Evolutionary conservation across 2,113 vertebrate species (phyloP), one percentile per base, ranked within the genome.

Genomic region (Psittacus erithacus): DNA sequence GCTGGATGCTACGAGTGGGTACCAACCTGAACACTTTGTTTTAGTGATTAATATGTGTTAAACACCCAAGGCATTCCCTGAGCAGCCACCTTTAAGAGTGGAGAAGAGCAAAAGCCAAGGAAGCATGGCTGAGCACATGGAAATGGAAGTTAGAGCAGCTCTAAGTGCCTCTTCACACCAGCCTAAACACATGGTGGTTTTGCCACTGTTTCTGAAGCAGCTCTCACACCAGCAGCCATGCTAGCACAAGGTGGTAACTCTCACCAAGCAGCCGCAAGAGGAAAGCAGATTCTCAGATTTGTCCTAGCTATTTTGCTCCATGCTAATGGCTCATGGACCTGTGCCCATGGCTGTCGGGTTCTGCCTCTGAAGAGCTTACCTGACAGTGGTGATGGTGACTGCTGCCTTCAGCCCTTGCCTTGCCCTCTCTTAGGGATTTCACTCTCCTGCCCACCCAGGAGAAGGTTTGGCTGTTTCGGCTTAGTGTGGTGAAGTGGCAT

Each of bases 381-480:
- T 22, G 19, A 17, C 44, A 31, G 15, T 0, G 0, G 38, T 0
- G 0, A 23, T 5, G 41, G 20, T 15, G 24, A 9, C n/a, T 19
- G 38, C 41, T 60, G 33, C 62, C 55, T 84, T 55, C 4, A 2
- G 29, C 53, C 69, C 53, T 20, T 7, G 17, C 28, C 44, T 31
- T 78, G 38, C 20, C 41, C 19, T 38, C 7, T 47, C 67, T 38
- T 35, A 13, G 27, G 22, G 6, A 24, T 44, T 62, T n/a, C 50
- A 16, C 31, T 19, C 41, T 57, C 25, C 33, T 65, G 19, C 19
- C n/a, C 24, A 5, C 6, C 27, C 15, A 18, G 74, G 39, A 77
- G 82, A 57, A 60, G 59, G 43, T 50, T 74, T 24, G 10, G 47
- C 11, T 6, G 3, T 43, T 55, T 31, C 17, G 5, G 49, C 3